Conservation (phyloP, 2,888 invertebrate genomes). For the Trilocha varians region DNA sequence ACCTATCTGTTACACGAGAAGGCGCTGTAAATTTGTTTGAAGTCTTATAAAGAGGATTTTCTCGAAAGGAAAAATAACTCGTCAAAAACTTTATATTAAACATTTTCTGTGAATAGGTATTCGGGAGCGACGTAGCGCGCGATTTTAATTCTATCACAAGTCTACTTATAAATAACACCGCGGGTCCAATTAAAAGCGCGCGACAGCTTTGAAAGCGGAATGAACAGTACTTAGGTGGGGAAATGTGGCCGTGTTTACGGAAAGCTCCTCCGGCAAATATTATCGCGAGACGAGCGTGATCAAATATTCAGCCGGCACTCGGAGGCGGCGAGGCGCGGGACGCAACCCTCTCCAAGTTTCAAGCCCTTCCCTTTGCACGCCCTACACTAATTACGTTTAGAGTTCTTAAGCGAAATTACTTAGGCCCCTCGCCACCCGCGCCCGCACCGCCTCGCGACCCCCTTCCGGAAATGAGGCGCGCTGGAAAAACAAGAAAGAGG, state of each 20-base stretch:
- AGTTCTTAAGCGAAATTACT: slow-evolving; percentile 80
- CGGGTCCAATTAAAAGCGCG: slow-evolving; percentile 64
- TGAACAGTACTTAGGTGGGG: slow-evolving; percentile 58
- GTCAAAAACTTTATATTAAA: slow-evolving; percentile 59
- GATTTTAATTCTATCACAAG: slow-evolving; percentile 69
- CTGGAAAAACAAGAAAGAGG: slow-evolving; percentile 70
- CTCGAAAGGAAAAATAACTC: slow-evolving; percentile 49
- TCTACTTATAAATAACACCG: slow-evolving; percentile 63
- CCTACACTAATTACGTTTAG: slow-evolving; percentile 80
- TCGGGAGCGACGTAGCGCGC: slow-evolving; percentile 55
- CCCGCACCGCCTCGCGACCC: slow-evolving; percentile 49
- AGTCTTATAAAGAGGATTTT: slow-evolving; percentile 52
- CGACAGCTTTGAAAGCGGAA: slow-evolving; percentile 64
- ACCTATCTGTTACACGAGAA: slow-evolving; percentile 31
- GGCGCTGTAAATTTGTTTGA: slow-evolving; percentile 53
- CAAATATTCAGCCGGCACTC: slow-evolving; percentile 69
- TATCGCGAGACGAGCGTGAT: slow-evolving; percentile 70
- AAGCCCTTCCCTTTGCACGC: slow-evolving; percentile 76
- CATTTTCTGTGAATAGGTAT: slow-evolving; percentile 45
- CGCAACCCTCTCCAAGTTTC: slow-evolving; percentile 76
- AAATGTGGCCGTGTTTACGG: slow-evolving; percentile 67
- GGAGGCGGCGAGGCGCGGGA: slow-evolving; percentile 50
- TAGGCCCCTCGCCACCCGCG: slow-evolving; percentile 72
- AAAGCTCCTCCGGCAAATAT: slow-evolving; percentile 71
- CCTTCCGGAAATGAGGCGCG: slow-evolving; percentile 71